Conservation (phyloP, 1,140 invertebrate genomes). For the Dinothrombium tinctorium region DNA sequence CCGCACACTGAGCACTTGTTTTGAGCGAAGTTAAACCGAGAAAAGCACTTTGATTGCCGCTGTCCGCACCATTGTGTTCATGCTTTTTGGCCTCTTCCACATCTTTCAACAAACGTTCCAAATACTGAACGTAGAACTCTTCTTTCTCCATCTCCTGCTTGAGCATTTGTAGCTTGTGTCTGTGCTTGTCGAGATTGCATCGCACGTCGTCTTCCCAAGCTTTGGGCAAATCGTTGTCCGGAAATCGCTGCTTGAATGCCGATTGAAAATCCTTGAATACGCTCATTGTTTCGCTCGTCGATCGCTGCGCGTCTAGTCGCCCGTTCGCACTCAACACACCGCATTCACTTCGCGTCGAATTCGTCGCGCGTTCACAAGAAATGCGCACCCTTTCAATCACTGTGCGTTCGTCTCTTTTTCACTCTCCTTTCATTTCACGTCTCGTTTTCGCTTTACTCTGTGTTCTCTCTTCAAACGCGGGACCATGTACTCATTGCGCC, state of each 20-base stretch:
- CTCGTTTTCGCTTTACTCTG: too few relatives aligned
- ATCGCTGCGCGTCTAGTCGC: neutral
- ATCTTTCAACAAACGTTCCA: constrained; percentile 52
- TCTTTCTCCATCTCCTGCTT: constrained; percentile 64
- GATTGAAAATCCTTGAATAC: constrained; percentile 65
- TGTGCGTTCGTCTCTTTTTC: too few relatives aligned
- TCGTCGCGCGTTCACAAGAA: too few relatives aligned
- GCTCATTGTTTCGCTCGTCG: neutral
- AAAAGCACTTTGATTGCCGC: neutral
- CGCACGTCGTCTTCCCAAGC: constrained; percentile 73
- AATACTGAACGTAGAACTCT: constrained; percentile 65
- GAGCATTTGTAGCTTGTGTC: constrained; percentile 42
- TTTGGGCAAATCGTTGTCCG: constrained; percentile 56
- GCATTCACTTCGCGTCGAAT: too few relatives aligned
- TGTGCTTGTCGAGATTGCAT: constrained; percentile 60
- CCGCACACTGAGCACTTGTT: constrained; percentile 19
- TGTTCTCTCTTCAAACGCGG: too few relatives aligned
- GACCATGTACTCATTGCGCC: too few relatives aligned
- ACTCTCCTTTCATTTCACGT: too few relatives aligned
- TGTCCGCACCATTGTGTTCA: neutral
- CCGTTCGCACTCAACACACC: too few relatives aligned
- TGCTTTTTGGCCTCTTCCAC: constrained; percentile 32
- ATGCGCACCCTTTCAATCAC: too few relatives aligned
- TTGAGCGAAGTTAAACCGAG: neutral
- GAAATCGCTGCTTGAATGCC: constrained; percentile 63